Conservation (phyloP, 2,888 invertebrate species). For the Leucania comma region DNA sequence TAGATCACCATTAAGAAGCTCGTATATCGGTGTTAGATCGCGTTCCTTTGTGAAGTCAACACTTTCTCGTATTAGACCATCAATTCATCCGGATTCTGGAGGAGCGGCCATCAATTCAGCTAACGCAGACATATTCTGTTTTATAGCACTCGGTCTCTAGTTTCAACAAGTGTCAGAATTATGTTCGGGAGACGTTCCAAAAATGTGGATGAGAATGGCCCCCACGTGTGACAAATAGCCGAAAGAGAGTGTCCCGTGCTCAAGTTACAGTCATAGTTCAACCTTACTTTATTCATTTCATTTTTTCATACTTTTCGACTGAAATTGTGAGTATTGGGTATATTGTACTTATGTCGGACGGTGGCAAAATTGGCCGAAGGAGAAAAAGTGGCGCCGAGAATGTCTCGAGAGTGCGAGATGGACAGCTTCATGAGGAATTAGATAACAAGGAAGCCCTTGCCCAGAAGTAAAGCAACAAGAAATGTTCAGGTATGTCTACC, state of each 20-base stretch:
- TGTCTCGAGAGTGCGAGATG: not conserved
- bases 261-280: conserved; percentile 26
- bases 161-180: conserved; percentile 77
- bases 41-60: conserved; percentile 48
- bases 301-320: conserved; percentile 17
- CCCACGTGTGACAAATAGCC: conserved; percentile 60
- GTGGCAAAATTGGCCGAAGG: too few species aligned
- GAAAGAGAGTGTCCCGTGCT: conserved; percentile 33
- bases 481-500: conserved; percentile 7
- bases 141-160: conserved; percentile 65
- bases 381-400: too few species aligned
- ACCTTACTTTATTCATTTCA: conserved; percentile 28
- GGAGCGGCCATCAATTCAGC: conserved; percentile 60
- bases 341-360: too few species aligned
- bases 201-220: conserved; percentile 60
- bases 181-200: conserved; percentile 64
- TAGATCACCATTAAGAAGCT: conserved; percentile 49
- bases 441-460: not conserved
- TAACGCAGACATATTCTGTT: conserved; percentile 67
- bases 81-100: conserved; percentile 57
- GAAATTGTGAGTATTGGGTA: not conserved
- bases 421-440: not conserved
- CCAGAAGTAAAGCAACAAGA: not conserved
- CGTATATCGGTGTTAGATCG: conserved; percentile 40
- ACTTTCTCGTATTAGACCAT: conserved; percentile 57